Base-by-base conservation (phyloP, 2,113 vertebrate species). In the Bubo scandiacus region DNA sequence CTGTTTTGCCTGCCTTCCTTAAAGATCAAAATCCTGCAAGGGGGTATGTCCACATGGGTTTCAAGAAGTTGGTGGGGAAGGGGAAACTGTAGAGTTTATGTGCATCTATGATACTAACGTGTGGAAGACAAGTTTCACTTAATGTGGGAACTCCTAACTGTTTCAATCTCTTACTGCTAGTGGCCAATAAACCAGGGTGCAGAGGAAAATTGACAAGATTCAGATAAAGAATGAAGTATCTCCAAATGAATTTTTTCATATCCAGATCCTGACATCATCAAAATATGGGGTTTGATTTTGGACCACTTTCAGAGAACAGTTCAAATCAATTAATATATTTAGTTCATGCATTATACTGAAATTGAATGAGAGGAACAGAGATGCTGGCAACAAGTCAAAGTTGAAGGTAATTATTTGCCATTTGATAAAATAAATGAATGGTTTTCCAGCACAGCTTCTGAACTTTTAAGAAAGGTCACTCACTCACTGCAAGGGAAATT, bases 401-500 rank as follows among this genome's bases (percentile, higher is more conserved):
- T 32, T 82, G 85, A 82, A 81, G 32, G 52, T 92, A 81, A 12
- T 66, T 92, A 62, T 92, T 87, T 91, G 26, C 36, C 63, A 47
- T 73, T 87, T 91, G 74, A 86, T 95, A 91, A 90, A 90, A 86
- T n/a, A 65, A 91, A 87, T 80, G 25, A 85, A 82, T 55, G n/a
- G 4, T 27, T 95, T 90, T 88, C 45, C 66, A 86, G 45, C 58
- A 86, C 32, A 88, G 47, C 34, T 87, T 72, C 51, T 86, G 59
- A 92, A 87, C 78, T 95, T 92, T 92, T 74, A 82, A 87, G 74
- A 92, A 77, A 96, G 70, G 77, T 88, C 80, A 65, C 19, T 73
- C n/a, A 63, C 47, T 84, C 59, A 57, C 51, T 95, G 71, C 17
- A 81, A 91, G 23, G 27, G 59, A 94, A 95, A 88, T 92, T 81